Evolutionary conservation across 1,140 invertebrate genomes (phyloP).

Genomic region (Pomacea maculata): DNA sequence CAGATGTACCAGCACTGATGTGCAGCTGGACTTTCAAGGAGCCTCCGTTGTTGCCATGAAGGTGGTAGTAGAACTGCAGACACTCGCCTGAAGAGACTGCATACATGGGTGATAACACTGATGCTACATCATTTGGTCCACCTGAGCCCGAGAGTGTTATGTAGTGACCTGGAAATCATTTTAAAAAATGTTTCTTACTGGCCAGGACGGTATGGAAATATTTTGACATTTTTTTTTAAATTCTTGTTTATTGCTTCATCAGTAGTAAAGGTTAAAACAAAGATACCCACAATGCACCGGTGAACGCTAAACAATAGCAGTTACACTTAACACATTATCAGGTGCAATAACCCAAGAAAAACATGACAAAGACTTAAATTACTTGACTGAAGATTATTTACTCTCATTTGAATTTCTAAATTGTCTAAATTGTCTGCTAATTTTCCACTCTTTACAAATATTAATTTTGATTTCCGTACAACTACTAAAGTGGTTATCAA

Average conservation of each 20-base stretch:
- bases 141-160: slow-evolving; percentile 37
- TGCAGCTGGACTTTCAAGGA: slow-evolving; percentile 53
- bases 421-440: no score
- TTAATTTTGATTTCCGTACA: no score
- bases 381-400: no score
- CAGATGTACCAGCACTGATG: slow-evolving; percentile 24
- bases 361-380: no score
- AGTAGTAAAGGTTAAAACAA: no score
- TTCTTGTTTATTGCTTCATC: no score
- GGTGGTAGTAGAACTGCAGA: slow-evolving; percentile 71
- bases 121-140: slow-evolving; percentile 43
- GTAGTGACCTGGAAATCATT: slow-evolving; percentile 23
- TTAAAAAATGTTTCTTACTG: not conserved
- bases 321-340: no score
- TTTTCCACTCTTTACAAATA: no score
- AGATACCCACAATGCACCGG: not conserved
- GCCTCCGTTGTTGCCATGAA: slow-evolving; percentile 71
- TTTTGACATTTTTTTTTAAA: not conserved
- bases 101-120: slow-evolving; percentile 47
- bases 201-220: not conserved
- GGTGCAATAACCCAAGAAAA: no score
- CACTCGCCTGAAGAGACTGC: slow-evolving; percentile 54
- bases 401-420: no score
- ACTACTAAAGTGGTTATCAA: not conserved
- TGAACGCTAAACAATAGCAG: no score